These are phyloP conservation scores for Denticeps clupeoides DNA, from an alignment of 2,797 vertebrate genomes.

Conservation along the genomic window DNA sequence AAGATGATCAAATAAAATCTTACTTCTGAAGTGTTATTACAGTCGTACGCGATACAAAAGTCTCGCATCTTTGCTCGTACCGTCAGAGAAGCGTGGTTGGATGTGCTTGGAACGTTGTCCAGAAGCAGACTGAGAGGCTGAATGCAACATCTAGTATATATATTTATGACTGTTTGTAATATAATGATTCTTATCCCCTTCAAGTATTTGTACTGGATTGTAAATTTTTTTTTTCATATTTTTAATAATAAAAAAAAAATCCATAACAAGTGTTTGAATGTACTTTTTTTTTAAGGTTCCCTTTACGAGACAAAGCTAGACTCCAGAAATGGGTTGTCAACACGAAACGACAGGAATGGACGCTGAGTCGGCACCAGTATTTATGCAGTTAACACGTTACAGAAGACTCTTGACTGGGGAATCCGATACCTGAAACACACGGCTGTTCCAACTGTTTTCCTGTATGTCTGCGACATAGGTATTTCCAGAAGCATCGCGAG, in stretches of 20 bases:
- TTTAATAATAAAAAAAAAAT: background rate
- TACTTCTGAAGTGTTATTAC: no score
- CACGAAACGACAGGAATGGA: slow-evolving; percentile 71
- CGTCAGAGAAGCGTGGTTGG: no score
- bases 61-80: no score
- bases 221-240: background rate
- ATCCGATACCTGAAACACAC: slow-evolving; percentile 76
- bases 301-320: slow-evolving; percentile 69
- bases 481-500: no score
- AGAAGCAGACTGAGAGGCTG: no score
- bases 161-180: background rate
- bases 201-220: background rate
- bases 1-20: no score
- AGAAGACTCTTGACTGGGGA: slow-evolving; percentile 76
- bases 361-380: slow-evolving; percentile 76
- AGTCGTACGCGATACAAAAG: no score
- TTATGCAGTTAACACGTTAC: slow-evolving; percentile 81
- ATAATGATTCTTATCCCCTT: background rate
- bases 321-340: slow-evolving; percentile 76
- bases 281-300: slow-evolving; percentile 63
- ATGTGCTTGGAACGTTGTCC: no score
- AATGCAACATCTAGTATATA: no score
- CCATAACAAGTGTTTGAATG: no score
- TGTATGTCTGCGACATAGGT: slow-evolving; percentile 49
- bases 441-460: slow-evolving; percentile 72